These are phyloP conservation scores for Valencia hispanica DNA, from an alignment of 2,797 vertebrate genomes.

Conservation along the genomic window DNA sequence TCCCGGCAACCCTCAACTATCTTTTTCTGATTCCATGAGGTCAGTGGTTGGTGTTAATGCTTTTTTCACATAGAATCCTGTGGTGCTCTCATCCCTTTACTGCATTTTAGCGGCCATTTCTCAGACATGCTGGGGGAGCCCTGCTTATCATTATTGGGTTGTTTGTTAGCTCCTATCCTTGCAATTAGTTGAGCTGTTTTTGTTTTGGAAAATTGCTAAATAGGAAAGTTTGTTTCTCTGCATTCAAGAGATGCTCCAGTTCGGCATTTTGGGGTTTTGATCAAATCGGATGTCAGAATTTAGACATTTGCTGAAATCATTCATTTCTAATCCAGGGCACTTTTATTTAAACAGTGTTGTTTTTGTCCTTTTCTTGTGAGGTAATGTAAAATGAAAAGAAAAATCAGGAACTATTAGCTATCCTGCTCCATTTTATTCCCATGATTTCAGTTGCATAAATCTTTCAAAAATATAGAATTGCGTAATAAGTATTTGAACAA, in stretches of 20 bases:
- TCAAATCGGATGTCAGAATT: neutral
- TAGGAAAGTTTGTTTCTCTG: neutral
- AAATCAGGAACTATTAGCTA: neutral
- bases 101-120: slow-evolving; percentile 45
- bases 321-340: neutral
- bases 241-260: neutral
- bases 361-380: neutral
- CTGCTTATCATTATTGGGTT: slow-evolving; percentile 48
- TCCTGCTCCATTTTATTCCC: neutral
- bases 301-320: neutral
- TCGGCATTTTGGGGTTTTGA: neutral
- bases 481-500: neutral
- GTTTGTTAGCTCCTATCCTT: slow-evolving; percentile 41
- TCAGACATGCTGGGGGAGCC: slow-evolving; percentile 22
- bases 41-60: slow-evolving; percentile 55
- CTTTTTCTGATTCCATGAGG: slow-evolving; percentile 23
- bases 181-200: slow-evolving; percentile 53
- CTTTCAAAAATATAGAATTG: neutral
- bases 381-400: neutral
- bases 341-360: neutral
- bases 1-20: slow-evolving; percentile 17
- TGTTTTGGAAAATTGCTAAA: slow-evolving; percentile 22
- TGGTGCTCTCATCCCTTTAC: slow-evolving; percentile 22
- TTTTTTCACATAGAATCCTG: slow-evolving; percentile 50
- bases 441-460: neutral